phyloP scores from a whole-genome alignment of 2,888 invertebrate genomes.

The Pandemis corylana region DNA sequence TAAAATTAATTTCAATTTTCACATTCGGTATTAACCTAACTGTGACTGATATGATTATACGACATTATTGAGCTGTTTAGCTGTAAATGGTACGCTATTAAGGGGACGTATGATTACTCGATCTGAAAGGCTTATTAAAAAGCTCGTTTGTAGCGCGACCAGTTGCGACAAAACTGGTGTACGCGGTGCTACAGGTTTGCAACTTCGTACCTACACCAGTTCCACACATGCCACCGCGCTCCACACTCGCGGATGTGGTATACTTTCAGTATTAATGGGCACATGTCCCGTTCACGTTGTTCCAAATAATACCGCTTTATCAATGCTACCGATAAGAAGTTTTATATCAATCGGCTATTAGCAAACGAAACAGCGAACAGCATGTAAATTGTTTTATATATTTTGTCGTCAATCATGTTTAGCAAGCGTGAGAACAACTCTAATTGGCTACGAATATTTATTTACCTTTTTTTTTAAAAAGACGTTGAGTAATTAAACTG shows the following conservation, averaged over 20 bases:
- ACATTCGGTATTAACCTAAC: slow-evolving; percentile 17
- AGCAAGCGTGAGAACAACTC: slow-evolving; percentile 3
- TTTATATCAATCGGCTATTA: slow-evolving; percentile 6
- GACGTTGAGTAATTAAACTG: neutral
- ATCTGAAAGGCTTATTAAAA: slow-evolving; percentile 70
- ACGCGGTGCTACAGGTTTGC: slow-evolving; percentile 70
- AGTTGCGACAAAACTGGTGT: slow-evolving; percentile 74
- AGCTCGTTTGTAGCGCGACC: slow-evolving; percentile 67
- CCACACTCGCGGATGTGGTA: slow-evolving; percentile 78
- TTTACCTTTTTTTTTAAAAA: slow-evolving; percentile 3
- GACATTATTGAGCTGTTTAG: slow-evolving; percentile 42
- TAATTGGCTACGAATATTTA: slow-evolving; percentile 4
- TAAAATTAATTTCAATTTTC: too few species aligned
- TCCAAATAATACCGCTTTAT: slow-evolving; percentile 46
- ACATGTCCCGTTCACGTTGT: slow-evolving; percentile 66
- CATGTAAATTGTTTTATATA: too few species aligned
- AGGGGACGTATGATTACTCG: slow-evolving; percentile 59
- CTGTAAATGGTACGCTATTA: slow-evolving; percentile 42
- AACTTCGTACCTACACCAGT: slow-evolving; percentile 54
- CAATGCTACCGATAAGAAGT: slow-evolving; percentile 18
- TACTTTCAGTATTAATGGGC: slow-evolving; percentile 79
- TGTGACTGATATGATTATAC: slow-evolving; percentile 32
- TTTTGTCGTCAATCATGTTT: neutral
- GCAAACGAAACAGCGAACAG: neutral
- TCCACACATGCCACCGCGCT: slow-evolving; percentile 67